phyloP scores from a whole-genome alignment of 2,888 invertebrate genomes.

The Apeira syringaria region DNA sequence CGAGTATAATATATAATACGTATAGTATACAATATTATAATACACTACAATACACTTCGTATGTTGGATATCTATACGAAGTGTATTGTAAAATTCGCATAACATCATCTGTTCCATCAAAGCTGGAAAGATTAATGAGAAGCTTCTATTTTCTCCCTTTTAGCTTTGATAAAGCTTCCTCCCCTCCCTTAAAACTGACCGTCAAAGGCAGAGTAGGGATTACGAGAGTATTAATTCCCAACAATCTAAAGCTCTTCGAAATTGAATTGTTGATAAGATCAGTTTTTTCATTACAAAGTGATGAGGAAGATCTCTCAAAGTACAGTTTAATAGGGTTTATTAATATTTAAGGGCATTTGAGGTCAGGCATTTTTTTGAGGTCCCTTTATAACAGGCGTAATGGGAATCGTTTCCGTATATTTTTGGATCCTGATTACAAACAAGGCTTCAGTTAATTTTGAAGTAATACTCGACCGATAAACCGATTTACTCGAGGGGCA shows the following conservation, averaged over 20 bases:
- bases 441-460: constrained; percentile 20
- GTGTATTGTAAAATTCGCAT: too few relatives aligned
- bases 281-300: constrained; percentile 55
- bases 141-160: too few relatives aligned
- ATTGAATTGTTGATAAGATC: constrained; percentile 57
- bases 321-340: constrained; percentile 52
- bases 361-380: constrained; percentile 20
- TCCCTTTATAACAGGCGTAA: constrained; percentile 17
- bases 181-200: constrained; percentile 6
- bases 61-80: too few relatives aligned
- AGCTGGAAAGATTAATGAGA: too few relatives aligned
- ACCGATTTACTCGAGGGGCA: too few relatives aligned
- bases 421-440: constrained; percentile 26
- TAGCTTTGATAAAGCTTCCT: too few relatives aligned
- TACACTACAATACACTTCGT: too few relatives aligned
- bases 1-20: too few relatives aligned
- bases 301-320: constrained; percentile 33
- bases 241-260: constrained; percentile 41
- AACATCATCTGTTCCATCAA: too few relatives aligned
- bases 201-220: constrained; percentile 28
- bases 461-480: too few relatives aligned
- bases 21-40: too few relatives aligned
- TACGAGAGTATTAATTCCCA: constrained; percentile 42
- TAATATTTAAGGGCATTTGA: constrained; percentile 42
- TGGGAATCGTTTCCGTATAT: constrained; percentile 27